Conservation (phyloP, 2,888 invertebrate species). For the Netelia fuscicornis region DNA sequence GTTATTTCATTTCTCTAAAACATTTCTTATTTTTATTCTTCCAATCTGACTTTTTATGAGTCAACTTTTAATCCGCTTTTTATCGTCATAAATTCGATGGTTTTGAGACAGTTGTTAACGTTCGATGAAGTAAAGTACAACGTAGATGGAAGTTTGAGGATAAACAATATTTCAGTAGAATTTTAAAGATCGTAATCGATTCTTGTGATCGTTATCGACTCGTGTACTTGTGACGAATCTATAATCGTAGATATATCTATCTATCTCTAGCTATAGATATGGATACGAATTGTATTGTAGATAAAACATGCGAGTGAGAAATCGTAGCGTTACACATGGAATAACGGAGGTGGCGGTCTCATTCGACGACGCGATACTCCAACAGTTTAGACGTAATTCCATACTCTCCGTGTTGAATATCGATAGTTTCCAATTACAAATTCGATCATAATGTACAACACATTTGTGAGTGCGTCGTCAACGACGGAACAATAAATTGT, state of each 20-base stretch:
- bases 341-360: constrained; percentile 24
- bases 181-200: constrained; percentile 1
- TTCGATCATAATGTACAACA: constrained; percentile 44
- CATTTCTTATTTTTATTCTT: too few species aligned
- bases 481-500: constrained; percentile 4
- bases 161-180: neutral
- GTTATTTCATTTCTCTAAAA: too few species aligned
- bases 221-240: neutral
- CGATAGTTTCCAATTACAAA: neutral
- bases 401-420: neutral
- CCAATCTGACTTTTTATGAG: too few species aligned
- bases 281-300: neutral
- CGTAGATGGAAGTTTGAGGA: neutral
- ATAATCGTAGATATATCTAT: neutral
- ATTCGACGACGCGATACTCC: constrained; percentile 25
- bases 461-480: constrained; percentile 57
- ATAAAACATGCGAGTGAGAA: constrained; percentile 35
- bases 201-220: constrained; percentile 34
- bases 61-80: too few species aligned
- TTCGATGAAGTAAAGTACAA: neutral
- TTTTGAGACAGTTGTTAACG: neutral
- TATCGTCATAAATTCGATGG: too few species aligned
- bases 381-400: constrained; percentile 12
- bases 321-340: neutral
- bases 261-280: neutral